phyloP scores from a whole-genome alignment of 1,140 invertebrate species.

The Caenorhabditis inopinata region DNA sequence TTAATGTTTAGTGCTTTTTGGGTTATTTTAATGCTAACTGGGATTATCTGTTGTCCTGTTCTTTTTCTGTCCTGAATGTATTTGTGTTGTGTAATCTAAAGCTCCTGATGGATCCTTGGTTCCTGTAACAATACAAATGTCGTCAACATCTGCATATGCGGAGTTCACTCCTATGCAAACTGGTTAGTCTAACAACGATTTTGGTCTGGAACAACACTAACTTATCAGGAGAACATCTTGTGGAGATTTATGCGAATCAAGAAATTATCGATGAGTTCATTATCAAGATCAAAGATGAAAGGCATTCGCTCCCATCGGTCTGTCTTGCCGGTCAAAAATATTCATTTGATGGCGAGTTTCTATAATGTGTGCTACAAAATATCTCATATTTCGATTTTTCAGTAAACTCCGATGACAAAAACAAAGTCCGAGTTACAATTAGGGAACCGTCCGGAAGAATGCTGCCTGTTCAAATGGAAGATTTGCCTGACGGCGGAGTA shows the following conservation, averaged over 20 bases:
- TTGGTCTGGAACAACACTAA: not conserved
- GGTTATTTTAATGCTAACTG: not conserved
- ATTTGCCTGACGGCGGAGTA: conserved; percentile 38
- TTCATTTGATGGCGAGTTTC: conserved; percentile 36
- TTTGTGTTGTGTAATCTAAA: conserved; percentile 32
- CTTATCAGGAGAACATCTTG: conserved; percentile 54
- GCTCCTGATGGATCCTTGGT: conserved; percentile 50
- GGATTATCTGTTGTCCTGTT: conserved; percentile 28
- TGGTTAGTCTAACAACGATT: conserved; percentile 25
- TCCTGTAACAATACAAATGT: conserved; percentile 47
- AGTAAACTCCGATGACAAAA: conserved; percentile 40
- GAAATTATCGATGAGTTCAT: conserved; percentile 31
- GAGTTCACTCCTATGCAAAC: conserved; percentile 55
- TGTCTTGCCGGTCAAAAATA: conserved; percentile 44
- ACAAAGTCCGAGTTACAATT: conserved; percentile 55
- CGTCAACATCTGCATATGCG: conserved; percentile 49
- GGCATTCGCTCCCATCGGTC: not conserved
- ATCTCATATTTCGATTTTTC: not conserved
- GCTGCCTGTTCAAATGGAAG: conserved; percentile 47
- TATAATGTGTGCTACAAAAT: too few relatives aligned
- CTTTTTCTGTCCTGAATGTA: conserved; percentile 42
- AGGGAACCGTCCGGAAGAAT: conserved; percentile 33
- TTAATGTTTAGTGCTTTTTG: conserved; percentile 6
- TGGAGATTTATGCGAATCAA: conserved; percentile 60
- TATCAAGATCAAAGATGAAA: conserved; percentile 2